Evolutionary conservation across 2,888 invertebrate species (phyloP).

Genomic region (Hyposoter didymator): DNA sequence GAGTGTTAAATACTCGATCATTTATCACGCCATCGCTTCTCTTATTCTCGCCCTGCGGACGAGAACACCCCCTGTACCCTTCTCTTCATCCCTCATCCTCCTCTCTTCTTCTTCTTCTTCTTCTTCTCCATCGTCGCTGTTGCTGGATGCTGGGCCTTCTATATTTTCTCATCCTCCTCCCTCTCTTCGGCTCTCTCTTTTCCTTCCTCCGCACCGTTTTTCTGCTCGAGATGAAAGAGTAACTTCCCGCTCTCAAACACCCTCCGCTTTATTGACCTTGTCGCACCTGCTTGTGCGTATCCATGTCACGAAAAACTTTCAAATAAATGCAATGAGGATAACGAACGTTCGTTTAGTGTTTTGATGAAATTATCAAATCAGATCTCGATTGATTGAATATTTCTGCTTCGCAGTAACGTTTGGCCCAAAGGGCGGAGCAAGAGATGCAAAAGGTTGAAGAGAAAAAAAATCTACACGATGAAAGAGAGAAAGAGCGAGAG

Average conservation of each 20-base stretch:
- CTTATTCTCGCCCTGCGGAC: constrained; percentile 73
- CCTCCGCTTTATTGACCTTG: constrained; percentile 9
- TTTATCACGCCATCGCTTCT: constrained; percentile 83
- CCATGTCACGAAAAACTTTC: not conserved
- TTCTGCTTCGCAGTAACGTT: too few relatives aligned
- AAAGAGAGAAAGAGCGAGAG: not conserved
- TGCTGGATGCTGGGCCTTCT: constrained; percentile 11
- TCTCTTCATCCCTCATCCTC: constrained; percentile 49
- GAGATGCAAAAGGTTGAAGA: too few relatives aligned
- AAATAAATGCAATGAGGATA: not conserved
- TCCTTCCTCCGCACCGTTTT: not conserved
- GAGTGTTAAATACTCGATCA: constrained; percentile 85
- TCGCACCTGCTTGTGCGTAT: not conserved
- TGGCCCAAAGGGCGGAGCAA: too few relatives aligned
- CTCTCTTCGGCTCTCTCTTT: constrained; percentile 1
- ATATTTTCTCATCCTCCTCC: constrained; percentile 48
- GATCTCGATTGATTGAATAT: not conserved
- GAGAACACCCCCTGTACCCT: constrained; percentile 41
- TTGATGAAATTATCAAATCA: not conserved
- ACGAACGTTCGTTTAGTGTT: too few relatives aligned
- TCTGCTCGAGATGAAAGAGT: constrained; percentile 6
- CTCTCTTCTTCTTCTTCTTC: constrained; percentile 26
- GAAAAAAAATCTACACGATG: not conserved
- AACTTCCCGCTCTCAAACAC: constrained; percentile 34
- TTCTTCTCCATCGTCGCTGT: constrained; percentile 14